Evolutionary conservation across 2,888 invertebrate genomes (phyloP).

Genomic region (Pyrrhia umbra): DNA sequence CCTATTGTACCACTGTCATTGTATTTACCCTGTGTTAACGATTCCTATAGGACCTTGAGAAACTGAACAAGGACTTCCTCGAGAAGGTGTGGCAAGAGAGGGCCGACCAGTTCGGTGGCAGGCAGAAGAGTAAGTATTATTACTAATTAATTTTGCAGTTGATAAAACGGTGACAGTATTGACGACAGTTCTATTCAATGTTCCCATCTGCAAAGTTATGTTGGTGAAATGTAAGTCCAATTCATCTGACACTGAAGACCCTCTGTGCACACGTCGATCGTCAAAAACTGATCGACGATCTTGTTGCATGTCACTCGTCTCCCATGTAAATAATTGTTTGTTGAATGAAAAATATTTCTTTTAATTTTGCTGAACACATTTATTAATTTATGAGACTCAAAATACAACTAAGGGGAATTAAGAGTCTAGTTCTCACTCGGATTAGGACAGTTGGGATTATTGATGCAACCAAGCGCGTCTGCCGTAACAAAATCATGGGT

Average conservation of each 20-base stretch:
- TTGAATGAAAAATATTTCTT: slow-evolving; percentile 5
- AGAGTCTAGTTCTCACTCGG: too few species aligned
- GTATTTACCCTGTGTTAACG: slow-evolving; percentile 85
- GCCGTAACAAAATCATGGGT: too few species aligned
- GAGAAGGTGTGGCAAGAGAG: slow-evolving; percentile 97
- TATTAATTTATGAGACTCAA: too few species aligned
- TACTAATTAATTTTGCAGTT: slow-evolving; percentile 30
- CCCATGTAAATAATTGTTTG: slow-evolving; percentile 39
- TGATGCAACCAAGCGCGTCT: too few species aligned
- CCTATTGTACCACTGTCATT: slow-evolving; percentile 60
- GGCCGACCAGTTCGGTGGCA: slow-evolving; percentile 96
- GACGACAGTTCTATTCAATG: slow-evolving; percentile 7
- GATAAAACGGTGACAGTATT: background rate
- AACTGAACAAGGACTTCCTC: slow-evolving; percentile 94
- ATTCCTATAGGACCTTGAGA: slow-evolving; percentile 95
- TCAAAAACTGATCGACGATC: too few species aligned
- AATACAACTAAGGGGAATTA: too few species aligned
- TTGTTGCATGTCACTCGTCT: slow-evolving; percentile 46
- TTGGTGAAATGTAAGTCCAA: slow-evolving; percentile 18
- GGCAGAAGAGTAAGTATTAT: slow-evolving; percentile 95
- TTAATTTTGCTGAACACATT: background rate
- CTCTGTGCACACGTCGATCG: slow-evolving; percentile 40
- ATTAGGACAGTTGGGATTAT: too few species aligned
- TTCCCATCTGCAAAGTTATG: slow-evolving; percentile 20
- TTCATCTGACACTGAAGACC: slow-evolving; percentile 15